Base-by-base conservation (phyloP, 2,113 vertebrate species). In the Ophthalmotilapia sp. region DNA sequence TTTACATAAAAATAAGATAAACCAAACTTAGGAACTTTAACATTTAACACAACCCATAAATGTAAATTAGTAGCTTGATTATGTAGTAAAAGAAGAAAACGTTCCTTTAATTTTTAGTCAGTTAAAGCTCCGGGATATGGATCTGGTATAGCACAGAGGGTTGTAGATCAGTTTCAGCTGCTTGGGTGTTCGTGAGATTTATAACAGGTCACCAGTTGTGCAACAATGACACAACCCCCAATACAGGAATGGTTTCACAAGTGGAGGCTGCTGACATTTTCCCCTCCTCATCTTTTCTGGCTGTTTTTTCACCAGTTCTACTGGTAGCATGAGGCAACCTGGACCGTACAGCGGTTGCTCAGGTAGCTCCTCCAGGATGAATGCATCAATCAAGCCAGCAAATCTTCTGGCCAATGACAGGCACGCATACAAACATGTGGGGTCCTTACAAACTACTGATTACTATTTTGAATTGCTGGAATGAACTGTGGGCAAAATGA, bases 81-180 rank as follows among this genome's bases (percentile, higher is more conserved):
- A 29, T 58, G 0, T 29, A 5, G 12, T 26, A 29, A 56, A 56
- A 14, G 7, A 29, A 56, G 23, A 14, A 14, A 56, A 29, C 1
- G 1, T 29, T 56, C 53, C n/a, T 55, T 55, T 23, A 23, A 23
- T 55, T 1, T 56, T 26, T 56, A 12, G 0, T 29, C 7, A 6
- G 55, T 9, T 58, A 0, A 58, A 29, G 55, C 26, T 58, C 55
- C 1, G 2, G 26, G 3, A 31, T 58, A 3, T 31, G 55, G 26
- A 58, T 58, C 2, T 58, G 55, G 55, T 15, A 29, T 58, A 58
- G 1, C 54, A 3, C 21, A 29, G 54, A 56, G 7, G 13, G 54
- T 29, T 56, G 54, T 56, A 29, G 55, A 58, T 58, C 55, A 9
- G 55, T 58, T 58, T 58, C 55, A 29, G 55, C 26, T 3, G 13